Base-by-base conservation (phyloP, 1,140 invertebrate species). In the Conus betulinus region DNA sequence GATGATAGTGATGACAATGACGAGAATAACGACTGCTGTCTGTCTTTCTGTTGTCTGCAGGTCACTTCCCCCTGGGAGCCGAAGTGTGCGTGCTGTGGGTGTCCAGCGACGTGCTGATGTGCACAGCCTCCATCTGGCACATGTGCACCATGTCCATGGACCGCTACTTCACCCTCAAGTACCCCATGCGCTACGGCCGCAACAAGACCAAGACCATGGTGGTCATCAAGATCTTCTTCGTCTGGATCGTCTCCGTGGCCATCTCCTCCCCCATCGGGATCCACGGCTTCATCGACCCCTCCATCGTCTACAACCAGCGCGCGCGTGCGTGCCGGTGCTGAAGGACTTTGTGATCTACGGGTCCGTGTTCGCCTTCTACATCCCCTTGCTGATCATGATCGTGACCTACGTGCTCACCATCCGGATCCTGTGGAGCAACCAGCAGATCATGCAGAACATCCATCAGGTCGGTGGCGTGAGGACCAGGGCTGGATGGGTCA, bases 131-230 rank as follows among this genome's bases (percentile, higher is more conserved):
- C 92, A 99, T 99, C 93, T 97, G 99, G 97, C 98, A 99, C 96
- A 99, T 99, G 98, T 98, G 98, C 94, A 98, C 98, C 95, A 99
- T 99, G 94, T 98, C 97, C 67, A 96, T 99, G 90, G 98, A 98
- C 89, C 97, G 98, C 92, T 95, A 91, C 91, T 95, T 95, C 88
- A 95, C 94, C 4, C 91, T 95, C 63, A 93, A 94, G 84, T 95
- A 94, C 90, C 94, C 94, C 3, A 94, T 95, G 94, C 90, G 93
- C 92, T 98, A 98, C 92, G 98, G 98, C 23, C 96, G 98, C 78
- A 98, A 98, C 94, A 98, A 98, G 93, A 98, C 98, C 5, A 96
- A 97, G 76, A 96, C 97, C 86, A 96, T 98, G 89, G 98, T 98
- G n/a, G 97, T 97, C 0, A 95, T 98, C 57, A 98, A 98, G 95